Base-by-base conservation (phyloP, 2,888 invertebrate genomes). In the Branchellion lobata region DNA sequence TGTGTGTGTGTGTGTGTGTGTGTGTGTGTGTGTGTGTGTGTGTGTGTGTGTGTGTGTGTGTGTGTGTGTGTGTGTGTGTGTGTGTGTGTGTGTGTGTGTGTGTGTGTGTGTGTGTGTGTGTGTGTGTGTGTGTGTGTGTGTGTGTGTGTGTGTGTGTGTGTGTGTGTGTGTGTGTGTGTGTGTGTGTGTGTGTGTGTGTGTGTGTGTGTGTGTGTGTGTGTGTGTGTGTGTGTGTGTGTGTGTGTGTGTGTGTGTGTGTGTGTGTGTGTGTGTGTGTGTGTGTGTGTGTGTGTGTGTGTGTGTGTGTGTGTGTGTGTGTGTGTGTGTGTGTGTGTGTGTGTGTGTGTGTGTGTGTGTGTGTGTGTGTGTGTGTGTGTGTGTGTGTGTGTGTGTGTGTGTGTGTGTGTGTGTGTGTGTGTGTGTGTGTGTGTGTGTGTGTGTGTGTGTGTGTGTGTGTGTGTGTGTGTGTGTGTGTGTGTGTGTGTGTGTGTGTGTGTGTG, bases 61-160 rank as follows among this genome's bases (percentile, higher is more conserved):
- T 57, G 61, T 57, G n/a, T 57, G 61, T 57, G 61, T 57, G 61
- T 57, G 61, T 57, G n/a, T 57, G 61, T 57, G n/a, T 57, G 61
- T 57, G n/a, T 57, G 61, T 57, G 61, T 57, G 61, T 57, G 61
- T 57, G 61, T 57, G 8, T 57, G 61, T 57, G 61, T 57, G 61
- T 57, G 61, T 57, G 61, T 18, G 61, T 57, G 14, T 57, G 61
- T n/a, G 61, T 18, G 61, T 57, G n/a, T 57, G 61, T 57, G 61
- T 57, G 61, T 57, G 61, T 57, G 61, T 57, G 61, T 57, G 61
- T 57, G 61, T 57, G 61, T 57, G 61, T 57, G 61, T 57, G 61
- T 57, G 61, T 57, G 61, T 57, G 61, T 57, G 61, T 57, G 61
- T 57, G 61, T 57, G 61, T 57, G 61, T 57, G 61, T 57, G 61